Evolutionary conservation across 2,888 invertebrate species (phyloP).

Genomic region (Dynastes grantii): DNA sequence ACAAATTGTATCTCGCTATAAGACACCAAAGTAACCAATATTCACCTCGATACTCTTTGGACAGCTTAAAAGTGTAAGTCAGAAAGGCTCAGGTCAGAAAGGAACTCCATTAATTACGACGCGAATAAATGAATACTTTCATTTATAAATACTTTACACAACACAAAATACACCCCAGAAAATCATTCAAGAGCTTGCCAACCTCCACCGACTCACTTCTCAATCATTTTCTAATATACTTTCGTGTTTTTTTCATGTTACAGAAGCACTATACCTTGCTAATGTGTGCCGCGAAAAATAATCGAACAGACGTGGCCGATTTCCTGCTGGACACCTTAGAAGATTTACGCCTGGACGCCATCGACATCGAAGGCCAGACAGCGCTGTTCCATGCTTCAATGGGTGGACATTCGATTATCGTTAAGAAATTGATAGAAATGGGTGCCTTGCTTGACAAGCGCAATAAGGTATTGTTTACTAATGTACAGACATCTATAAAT

Average conservation of each 20-base stretch:
- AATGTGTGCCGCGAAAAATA: slow-evolving; percentile 84
- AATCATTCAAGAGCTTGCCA: no score
- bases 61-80: no score
- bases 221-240: no score
- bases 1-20: no score
- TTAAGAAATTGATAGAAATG: slow-evolving; percentile 78
- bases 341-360: slow-evolving; percentile 73
- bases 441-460: slow-evolving; percentile 79
- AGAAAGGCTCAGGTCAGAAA: no score
- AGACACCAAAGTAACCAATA: no score
- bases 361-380: slow-evolving; percentile 81
- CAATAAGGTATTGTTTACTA: slow-evolving; percentile 74
- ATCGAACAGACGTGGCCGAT: slow-evolving; percentile 77
- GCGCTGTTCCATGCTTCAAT: slow-evolving; percentile 85
- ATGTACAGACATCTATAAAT: neutral
- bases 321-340: slow-evolving; percentile 79
- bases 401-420: slow-evolving; percentile 80
- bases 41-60: no score
- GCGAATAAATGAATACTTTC: no score
- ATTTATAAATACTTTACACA: no score
- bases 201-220: no score
- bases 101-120: no score
- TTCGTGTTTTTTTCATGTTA: slow-evolving; percentile 50
- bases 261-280: slow-evolving; percentile 82
- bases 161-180: no score